A percentile compares a stretch with the other conserved stretches of the same genome.
Evolutionary conservation across 37 sponge, comb jelly and placozoan species (phyloP).

Genomic region (Halisarca cf. caerulea): DNA sequence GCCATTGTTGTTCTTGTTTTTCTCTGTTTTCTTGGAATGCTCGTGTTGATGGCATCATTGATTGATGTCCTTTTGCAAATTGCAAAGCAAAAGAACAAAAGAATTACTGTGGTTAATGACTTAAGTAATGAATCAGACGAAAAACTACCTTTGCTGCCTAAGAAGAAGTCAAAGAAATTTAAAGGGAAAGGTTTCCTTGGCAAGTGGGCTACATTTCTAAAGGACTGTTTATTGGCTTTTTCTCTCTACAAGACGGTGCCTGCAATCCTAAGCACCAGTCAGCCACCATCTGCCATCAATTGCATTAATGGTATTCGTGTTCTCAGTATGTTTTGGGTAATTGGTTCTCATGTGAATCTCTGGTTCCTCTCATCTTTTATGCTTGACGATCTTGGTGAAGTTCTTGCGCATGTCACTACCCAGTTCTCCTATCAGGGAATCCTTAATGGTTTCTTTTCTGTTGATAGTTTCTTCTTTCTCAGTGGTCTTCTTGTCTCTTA

Average conservation of each 20-base stretch:
- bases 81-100: too few species aligned
- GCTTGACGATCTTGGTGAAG: background rate
- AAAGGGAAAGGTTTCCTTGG: too few species aligned
- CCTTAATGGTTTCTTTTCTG: constrained; percentile 64
- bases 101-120: background rate
- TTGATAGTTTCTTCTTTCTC: constrained; percentile 75
- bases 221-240: constrained; percentile 35
- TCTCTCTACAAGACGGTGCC: constrained; percentile 61
- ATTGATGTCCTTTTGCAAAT: background rate
- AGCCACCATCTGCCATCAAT: constrained; percentile 59
- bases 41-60: constrained; percentile 27
- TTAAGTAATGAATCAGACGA: background rate
- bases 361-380: background rate
- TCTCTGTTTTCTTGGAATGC: constrained; percentile 28
- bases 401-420: background rate
- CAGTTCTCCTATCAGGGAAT: constrained; percentile 57
- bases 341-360: constrained; percentile 54
- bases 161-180: background rate
- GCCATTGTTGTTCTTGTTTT: constrained; percentile 61
- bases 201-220: background rate
- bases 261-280: constrained; percentile 51
- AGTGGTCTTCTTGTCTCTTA: constrained; percentile 71
- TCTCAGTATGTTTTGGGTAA: constrained; percentile 85
- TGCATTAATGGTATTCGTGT: constrained; percentile 82
- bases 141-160: background rate